Percentiles rank a stretch among this genome's conserved stretches.
Conservation (phyloP, 2,797 vertebrate species). For the Holocentrus rufus region DNA sequence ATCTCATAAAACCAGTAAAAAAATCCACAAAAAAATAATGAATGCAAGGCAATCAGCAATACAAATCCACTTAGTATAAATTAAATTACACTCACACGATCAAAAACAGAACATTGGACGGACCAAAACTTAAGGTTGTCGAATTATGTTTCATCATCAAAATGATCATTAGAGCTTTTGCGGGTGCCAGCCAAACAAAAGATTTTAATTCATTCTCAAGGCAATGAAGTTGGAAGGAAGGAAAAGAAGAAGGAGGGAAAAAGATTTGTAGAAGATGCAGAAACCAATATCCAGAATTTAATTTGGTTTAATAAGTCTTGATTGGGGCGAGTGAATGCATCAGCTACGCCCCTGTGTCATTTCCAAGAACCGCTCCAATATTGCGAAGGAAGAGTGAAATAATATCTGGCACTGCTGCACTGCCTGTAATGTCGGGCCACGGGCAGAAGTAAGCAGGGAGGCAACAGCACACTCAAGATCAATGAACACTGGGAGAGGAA, state of each 20-base stretch:
- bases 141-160: no score
- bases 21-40: neutral
- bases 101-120: no score
- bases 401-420: slow-evolving; percentile 7
- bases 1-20: neutral
- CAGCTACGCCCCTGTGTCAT: neutral
- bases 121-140: no score
- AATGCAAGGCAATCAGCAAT: neutral
- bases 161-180: neutral
- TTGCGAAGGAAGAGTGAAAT: slow-evolving; percentile 19
- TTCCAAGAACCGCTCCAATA: slow-evolving; percentile 1
- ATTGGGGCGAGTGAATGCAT: neutral
- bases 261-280: neutral
- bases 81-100: no score
- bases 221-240: no score
- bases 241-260: no score
- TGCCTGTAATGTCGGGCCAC: slow-evolving; percentile 27
- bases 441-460: slow-evolving; percentile 58
- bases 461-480: slow-evolving; percentile 79
- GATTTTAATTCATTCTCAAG: neutral
- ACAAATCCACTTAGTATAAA: neutral
- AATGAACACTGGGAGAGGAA: slow-evolving; percentile 80
- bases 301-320: no score
- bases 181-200: neutral
- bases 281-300: neutral